Evolutionary conservation across 2,797 vertebrate genomes (phyloP).

Genomic region (Chelonia mydas): DNA sequence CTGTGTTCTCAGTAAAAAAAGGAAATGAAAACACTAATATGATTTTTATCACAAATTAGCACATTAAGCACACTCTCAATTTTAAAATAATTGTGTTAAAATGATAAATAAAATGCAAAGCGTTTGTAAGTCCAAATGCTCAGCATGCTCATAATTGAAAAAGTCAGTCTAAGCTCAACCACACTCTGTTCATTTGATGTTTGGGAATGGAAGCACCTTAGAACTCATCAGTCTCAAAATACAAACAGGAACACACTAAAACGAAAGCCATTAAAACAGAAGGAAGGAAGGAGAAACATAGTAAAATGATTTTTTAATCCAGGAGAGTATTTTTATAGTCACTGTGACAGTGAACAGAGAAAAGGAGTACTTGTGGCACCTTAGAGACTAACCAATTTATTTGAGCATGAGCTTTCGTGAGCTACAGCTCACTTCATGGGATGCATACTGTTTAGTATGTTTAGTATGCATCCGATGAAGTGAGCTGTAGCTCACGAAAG

Average conservation of each 20-base stretch:
- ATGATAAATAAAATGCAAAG: slow-evolving; percentile 58
- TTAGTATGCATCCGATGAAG: too few relatives aligned
- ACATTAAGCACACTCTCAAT: not conserved
- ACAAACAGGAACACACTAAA: slow-evolving; percentile 26
- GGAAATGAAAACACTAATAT: not conserved
- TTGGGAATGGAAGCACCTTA: slow-evolving; percentile 41
- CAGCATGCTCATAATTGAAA: slow-evolving; percentile 32
- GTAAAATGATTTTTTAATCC: slow-evolving; percentile 5
- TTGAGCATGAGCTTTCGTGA: too few relatives aligned
- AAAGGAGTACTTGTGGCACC: too few relatives aligned
- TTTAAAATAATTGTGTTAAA: slow-evolving; percentile 35
- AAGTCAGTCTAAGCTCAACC: slow-evolving; percentile 30
- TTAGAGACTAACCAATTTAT: too few relatives aligned
- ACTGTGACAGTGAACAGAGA: not conserved
- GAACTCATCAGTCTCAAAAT: slow-evolving; percentile 52
- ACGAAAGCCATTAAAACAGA: not conserved
- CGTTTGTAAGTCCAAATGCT: slow-evolving; percentile 15
- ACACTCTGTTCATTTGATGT: slow-evolving; percentile 55
- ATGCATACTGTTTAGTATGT: too few relatives aligned
- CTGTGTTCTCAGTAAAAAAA: not conserved
- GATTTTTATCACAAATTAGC: not conserved
- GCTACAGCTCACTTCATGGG: too few relatives aligned
- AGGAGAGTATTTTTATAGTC: not conserved
- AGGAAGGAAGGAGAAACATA: not conserved
- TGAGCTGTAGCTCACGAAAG: too few relatives aligned